Base-by-base conservation (phyloP, 53 echinoderm and acorn worm genomes). In the Antedon mediterranea region DNA sequence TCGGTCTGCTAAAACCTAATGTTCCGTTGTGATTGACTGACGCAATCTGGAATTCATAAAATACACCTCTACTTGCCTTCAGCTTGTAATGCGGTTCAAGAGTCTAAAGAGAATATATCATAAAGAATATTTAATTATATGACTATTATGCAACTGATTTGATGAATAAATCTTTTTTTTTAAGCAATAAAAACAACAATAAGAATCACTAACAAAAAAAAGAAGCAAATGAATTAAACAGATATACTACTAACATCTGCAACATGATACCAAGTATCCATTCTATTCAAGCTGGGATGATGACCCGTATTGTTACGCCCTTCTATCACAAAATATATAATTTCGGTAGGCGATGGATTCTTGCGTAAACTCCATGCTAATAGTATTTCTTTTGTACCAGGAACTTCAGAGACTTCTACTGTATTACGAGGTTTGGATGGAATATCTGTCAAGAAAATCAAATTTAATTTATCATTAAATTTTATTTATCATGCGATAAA, bases 1-100 rank as follows among this genome's bases (percentile, higher is more conserved):
- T 83, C 26, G 88, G 76, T 73, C 76, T 74, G 29, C 82, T 77
- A 78, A 77, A 98, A 0, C 98, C 98, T 28, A 79, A 29, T 7
- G 92, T 81, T 4, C 98, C 98, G 77, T 98, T 90, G 13, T 78
- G 74, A 76, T 90, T 98, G 28, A 93, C 88, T 8, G 85, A 78
- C 13, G 92, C 92, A 9, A 98, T 78, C 30, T 81, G 84, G 30
- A 98, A 90, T 41, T 74, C 73, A 79, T 98, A 98, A 43, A 72
- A 79, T 23, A 76, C 86, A 4, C 98, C 98, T 6, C 84, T 79
- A 30, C 71, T 76, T 4, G 92, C 34, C 0, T 32, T 72, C 6
- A 82, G 73, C 11, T 70, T 78, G 31, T 80, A 81, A 13, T 84
- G 72, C 29, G 42, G 81, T 0, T 75, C 42, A 7, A 86, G 86